Conservation (phyloP, 2,113 vertebrate species). For the Albula glossodonta region DNA sequence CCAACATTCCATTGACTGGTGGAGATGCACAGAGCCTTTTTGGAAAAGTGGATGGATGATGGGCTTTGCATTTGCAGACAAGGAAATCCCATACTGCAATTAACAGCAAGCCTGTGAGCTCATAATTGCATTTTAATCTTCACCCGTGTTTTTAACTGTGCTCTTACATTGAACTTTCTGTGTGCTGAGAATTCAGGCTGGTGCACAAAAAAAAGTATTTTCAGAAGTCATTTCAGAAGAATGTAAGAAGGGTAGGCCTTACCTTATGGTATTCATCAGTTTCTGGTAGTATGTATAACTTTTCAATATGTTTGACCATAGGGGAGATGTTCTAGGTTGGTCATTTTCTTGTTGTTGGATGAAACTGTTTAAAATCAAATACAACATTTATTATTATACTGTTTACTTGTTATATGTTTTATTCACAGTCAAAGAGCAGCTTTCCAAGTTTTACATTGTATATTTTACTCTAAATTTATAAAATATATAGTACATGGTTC, state of each 20-base stretch:
- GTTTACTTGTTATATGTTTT: not conserved
- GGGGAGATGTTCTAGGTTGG: not conserved
- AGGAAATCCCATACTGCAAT: not conserved
- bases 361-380: not conserved
- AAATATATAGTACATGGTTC: not conserved
- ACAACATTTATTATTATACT: too few relatives aligned
- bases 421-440: not conserved
- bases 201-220: not conserved
- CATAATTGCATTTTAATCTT: not conserved
- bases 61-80: not conserved
- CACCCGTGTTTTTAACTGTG: not conserved
- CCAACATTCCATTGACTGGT: not conserved
- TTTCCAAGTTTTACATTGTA: not conserved
- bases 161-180: not conserved
- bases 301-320: not conserved
- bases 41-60: not conserved
- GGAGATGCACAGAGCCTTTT: not conserved
- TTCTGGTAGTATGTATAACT: not conserved
- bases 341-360: not conserved
- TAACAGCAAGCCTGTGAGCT: not conserved
- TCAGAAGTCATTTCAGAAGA: not conserved
- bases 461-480: not conserved
- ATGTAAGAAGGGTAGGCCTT: not conserved
- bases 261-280: not conserved
- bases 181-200: not conserved